phyloP scores from a whole-genome alignment of 2,888 invertebrate genomes.

The Cecidostiba fungosa region DNA sequence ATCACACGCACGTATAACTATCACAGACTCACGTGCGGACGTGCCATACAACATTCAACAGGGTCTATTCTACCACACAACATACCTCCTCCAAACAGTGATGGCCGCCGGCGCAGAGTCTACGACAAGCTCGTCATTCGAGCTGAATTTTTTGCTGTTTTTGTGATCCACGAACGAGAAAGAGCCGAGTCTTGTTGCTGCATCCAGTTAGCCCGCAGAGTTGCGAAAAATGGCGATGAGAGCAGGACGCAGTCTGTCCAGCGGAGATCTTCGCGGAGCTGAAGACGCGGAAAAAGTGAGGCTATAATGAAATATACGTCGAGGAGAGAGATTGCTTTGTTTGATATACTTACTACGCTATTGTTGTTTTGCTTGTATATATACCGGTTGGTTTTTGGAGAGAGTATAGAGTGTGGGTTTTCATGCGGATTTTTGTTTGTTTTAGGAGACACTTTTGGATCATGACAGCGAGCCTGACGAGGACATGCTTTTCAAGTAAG shows the following conservation, averaged over 20 bases:
- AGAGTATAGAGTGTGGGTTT: not conserved
- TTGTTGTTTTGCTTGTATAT: slow-evolving; percentile 20
- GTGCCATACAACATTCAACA: not conserved
- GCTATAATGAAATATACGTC: not conserved
- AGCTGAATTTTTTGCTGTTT: not conserved
- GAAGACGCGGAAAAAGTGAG: slow-evolving; percentile 74
- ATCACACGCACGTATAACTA: not conserved
- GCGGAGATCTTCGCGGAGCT: slow-evolving; percentile 71
- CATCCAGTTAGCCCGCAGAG: not conserved
- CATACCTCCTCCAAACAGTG: not conserved
- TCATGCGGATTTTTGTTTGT: slow-evolving; percentile 23
- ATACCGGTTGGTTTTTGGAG: not conserved
- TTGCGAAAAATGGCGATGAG: slow-evolving; percentile 69
- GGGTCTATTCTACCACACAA: not conserved
- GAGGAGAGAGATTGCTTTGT: not conserved
- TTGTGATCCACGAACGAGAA: not conserved
- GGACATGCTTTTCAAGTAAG: slow-evolving; percentile 75
- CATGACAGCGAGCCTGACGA: slow-evolving; percentile 78
- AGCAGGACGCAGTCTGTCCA: slow-evolving; percentile 70
- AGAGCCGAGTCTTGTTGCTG: not conserved
- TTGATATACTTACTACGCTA: not conserved
- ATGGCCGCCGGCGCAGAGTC: slow-evolving; percentile 1
- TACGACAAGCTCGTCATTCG: not conserved
- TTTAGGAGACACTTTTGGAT: slow-evolving; percentile 75
- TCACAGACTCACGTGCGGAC: not conserved